Conservation (phyloP, 2,797 vertebrate genomes). For the Hozukius guyotensis region DNA sequence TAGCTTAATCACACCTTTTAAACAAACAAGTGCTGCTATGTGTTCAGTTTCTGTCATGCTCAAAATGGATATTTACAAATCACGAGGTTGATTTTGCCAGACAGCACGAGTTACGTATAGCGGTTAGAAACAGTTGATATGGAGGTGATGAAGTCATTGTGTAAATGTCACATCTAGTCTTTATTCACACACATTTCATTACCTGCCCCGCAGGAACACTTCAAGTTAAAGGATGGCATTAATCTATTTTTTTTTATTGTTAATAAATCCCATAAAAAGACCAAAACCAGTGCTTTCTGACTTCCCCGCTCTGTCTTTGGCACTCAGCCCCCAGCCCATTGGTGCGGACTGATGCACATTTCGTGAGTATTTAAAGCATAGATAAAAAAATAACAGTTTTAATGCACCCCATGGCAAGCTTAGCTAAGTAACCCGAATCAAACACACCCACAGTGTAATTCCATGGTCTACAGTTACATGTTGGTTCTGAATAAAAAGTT, state of each 20-base stretch:
- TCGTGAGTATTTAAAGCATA: background rate
- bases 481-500: background rate
- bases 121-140: too few relatives aligned
- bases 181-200: background rate
- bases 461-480: background rate
- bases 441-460: background rate
- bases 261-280: background rate
- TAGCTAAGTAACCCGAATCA: background rate
- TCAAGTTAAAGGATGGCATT: background rate
- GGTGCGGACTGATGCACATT: background rate
- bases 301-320: background rate
- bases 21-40: conserved; percentile 7
- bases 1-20: conserved; percentile 22
- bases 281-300: background rate
- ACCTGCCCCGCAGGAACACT: background rate
- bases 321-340: background rate
- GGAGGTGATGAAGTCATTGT: background rate
- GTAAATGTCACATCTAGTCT: background rate
- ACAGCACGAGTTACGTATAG: background rate
- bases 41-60: background rate
- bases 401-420: background rate
- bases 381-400: background rate
- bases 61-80: background rate
- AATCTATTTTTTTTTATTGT: background rate
- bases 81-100: background rate